Conservation (phyloP, 2,113 vertebrate species). For the Gallinago jamesoni region DNA sequence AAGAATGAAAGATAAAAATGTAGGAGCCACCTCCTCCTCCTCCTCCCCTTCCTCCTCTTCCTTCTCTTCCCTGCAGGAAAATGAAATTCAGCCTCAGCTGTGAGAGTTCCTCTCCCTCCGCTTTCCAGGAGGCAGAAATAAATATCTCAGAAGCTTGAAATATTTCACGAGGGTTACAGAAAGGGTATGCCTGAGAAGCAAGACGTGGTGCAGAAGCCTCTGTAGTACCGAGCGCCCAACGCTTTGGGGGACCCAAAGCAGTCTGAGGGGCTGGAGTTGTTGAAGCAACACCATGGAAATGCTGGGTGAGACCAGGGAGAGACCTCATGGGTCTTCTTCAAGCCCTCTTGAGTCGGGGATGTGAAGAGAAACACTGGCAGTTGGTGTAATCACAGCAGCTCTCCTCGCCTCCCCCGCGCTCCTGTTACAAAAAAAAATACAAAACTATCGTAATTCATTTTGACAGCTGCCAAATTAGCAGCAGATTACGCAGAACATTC, state of each 20-base stretch:
- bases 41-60: not conserved
- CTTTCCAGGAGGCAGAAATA: not conserved
- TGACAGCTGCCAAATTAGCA: constrained; percentile 35
- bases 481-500: not conserved
- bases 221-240: not conserved
- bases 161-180: not conserved
- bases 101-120: not conserved
- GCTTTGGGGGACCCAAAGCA: accelerated
- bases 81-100: not conserved
- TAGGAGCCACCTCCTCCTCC: not conserved
- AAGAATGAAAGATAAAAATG: not conserved
- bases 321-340: not conserved
- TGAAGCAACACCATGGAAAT: not conserved
- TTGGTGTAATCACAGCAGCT: not conserved
- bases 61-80: not conserved
- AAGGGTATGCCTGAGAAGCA: not conserved
- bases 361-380: not conserved
- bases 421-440: not conserved
- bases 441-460: not conserved
- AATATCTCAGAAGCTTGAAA: not conserved
- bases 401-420: accelerated
- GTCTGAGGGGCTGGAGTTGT: not conserved
- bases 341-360: not conserved
- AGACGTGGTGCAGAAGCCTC: not conserved
- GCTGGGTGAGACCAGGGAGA: accelerated